A percentile compares a stretch with the other conserved stretches of the same genome.
Conservation (phyloP, 1,140 invertebrate genomes). For the Druon quercuslanigerum region DNA sequence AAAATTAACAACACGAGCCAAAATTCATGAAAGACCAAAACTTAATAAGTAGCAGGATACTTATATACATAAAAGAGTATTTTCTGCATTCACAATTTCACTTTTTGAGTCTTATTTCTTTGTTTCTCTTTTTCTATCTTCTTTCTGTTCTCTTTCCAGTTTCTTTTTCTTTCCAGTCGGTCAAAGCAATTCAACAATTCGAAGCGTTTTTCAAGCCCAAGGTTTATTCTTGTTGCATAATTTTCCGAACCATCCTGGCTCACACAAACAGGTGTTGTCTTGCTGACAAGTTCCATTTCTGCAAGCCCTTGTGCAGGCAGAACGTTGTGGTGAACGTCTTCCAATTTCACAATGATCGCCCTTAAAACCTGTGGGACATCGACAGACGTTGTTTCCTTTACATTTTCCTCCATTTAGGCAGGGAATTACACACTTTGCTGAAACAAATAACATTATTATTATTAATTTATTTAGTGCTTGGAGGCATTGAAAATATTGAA, state of each 20-base stretch:
- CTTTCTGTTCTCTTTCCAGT: not conserved
- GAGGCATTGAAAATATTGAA: too few relatives aligned
- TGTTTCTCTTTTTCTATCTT: slow-evolving; percentile 15
- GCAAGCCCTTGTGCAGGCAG: slow-evolving; percentile 82
- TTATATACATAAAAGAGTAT: slow-evolving; percentile 1
- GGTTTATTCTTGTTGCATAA: slow-evolving; percentile 81
- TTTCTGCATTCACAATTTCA: slow-evolving; percentile 24
- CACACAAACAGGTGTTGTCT: slow-evolving; percentile 83
- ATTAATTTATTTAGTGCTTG: not conserved
- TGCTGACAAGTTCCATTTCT: slow-evolving; percentile 83
- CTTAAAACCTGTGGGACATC: slow-evolving; percentile 85
- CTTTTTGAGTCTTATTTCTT: slow-evolving; percentile 30
- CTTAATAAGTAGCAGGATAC: slow-evolving; percentile 27
- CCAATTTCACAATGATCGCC: slow-evolving; percentile 92
- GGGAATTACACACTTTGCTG: slow-evolving; percentile 92
- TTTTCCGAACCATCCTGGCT: slow-evolving; percentile 84
- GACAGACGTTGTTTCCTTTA: slow-evolving; percentile 89
- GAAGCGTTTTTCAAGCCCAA: slow-evolving; percentile 63
- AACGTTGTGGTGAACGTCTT: slow-evolving; percentile 79
- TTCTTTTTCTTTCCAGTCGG: slow-evolving; percentile 16
- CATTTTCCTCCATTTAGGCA: slow-evolving; percentile 91
- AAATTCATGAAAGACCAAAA: slow-evolving; percentile 30
- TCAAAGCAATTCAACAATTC: slow-evolving; percentile 9
- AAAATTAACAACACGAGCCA: slow-evolving; percentile 29
- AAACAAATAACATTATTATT: slow-evolving; percentile 46